Evolutionary conservation across 2,113 vertebrate genomes (phyloP).

Genomic region (Nothocercus nigrocapillus): DNA sequence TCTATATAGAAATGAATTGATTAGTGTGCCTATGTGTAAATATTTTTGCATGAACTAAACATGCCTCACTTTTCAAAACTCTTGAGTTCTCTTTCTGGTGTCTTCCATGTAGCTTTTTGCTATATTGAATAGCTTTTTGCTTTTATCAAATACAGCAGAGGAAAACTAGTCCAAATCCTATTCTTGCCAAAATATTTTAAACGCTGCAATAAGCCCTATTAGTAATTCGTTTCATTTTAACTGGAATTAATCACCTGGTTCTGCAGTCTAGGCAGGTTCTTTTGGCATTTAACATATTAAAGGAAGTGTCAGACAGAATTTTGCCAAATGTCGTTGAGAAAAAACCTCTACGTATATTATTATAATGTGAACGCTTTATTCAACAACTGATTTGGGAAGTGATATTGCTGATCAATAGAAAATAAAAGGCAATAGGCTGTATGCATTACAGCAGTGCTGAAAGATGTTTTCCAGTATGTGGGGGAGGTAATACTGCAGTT

Average conservation of each 20-base stretch:
- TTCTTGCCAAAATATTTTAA: neutral
- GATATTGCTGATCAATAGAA: neutral
- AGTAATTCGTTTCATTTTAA: neutral
- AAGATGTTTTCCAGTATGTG: neutral
- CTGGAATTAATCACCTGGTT: neutral
- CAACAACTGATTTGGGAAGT: neutral
- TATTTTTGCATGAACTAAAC: neutral
- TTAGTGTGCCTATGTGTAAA: neutral
- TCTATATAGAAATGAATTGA: neutral
- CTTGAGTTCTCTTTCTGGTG: neutral
- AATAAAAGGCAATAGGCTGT: neutral
- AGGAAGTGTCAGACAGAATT: neutral
- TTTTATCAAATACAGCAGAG: neutral
- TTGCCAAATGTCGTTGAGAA: neutral
- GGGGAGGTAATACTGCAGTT: neutral
- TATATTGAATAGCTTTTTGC: neutral
- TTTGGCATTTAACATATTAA: neutral
- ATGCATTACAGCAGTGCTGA: neutral
- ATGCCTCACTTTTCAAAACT: neutral
- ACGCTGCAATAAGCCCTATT: neutral
- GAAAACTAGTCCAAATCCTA: neutral
- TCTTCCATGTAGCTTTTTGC: neutral
- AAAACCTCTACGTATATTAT: neutral
- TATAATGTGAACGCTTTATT: neutral
- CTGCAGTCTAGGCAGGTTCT: neutral